Base-by-base conservation (phyloP, 1,140 invertebrate genomes). In the Formica exsecta region DNA sequence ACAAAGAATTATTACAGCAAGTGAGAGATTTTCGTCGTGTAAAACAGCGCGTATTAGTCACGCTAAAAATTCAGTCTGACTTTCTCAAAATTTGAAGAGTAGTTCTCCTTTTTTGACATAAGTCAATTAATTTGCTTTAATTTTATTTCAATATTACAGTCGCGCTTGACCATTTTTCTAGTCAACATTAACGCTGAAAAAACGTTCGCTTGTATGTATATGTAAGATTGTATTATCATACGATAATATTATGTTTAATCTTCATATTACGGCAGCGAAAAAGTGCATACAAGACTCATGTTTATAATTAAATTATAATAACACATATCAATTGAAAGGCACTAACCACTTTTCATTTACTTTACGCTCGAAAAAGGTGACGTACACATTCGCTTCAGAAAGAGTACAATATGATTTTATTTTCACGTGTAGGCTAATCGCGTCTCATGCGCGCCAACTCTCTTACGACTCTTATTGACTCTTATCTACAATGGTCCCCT, bases 401-500 rank as follows among this genome's bases (percentile, higher is more conserved):
- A 36, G 16, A 29, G 19, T 25, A 22, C 65, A n/a, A 41, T 73
- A 36, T 59, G 22, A 36, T 73, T 73, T 83, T 62, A 48, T 61
- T 54, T 32, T 61, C 19, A 29, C 68, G 7, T 9, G 16, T 44
- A 83, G 19, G 22, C n/a, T 19, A 61, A 73, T 44, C 13, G 16
- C 36, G 8, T 73, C 19, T 44, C 41, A 61, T 48, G 79, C 68
- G 13, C 22, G 36, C 44, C 64, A 1, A 57, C 1, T 80, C 44
- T 77, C 16, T 19, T 38, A 51, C 4, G 1, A 65, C 11, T 48
- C 16, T 77, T 41, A 80, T 44, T 38, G 13, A 36, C 38, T 81
- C 54, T 36, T 83, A 83, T 74, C 68, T 83, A 83, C 54, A 74
- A 62, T 83, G 68, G 79, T 83, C 79, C 68, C 57, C 73, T 64